Percentiles rank a stretch among this genome's conserved stretches.
phyloP scores from a whole-genome alignment of 1,140 invertebrate species.

The Hylyphantes graminicola region DNA sequence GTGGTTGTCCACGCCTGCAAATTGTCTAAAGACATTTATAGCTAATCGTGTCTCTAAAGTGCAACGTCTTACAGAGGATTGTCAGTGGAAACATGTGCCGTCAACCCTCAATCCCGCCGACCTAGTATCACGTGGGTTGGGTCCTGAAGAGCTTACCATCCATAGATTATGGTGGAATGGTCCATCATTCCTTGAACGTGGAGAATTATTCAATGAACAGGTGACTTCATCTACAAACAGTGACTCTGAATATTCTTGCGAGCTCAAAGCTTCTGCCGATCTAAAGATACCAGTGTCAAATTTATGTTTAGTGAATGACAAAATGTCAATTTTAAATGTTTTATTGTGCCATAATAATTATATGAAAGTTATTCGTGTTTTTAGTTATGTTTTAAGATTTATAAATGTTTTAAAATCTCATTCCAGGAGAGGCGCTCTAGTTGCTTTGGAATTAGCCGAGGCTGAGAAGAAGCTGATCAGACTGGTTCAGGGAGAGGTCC shows the following conservation, averaged over 20 bases:
- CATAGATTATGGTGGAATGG: not conserved
- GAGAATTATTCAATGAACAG: not conserved
- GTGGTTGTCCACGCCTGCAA: constrained; percentile 62
- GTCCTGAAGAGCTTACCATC: not conserved
- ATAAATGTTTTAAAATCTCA: too few relatives aligned
- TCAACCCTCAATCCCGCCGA: not conserved
- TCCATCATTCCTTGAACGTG: not conserved
- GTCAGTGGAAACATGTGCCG: constrained; percentile 63
- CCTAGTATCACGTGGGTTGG: not conserved
- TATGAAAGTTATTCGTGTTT: too few relatives aligned
- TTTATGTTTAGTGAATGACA: not conserved
- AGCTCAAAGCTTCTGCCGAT: not conserved
- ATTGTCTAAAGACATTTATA: constrained; percentile 68
- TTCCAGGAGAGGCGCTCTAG: too few relatives aligned
- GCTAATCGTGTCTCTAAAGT: constrained; percentile 68
- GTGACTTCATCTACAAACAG: not conserved
- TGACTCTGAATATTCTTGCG: not conserved
- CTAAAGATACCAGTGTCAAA: not conserved
- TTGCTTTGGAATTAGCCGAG: too few relatives aligned
- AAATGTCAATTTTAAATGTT: not conserved
- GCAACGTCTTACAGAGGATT: constrained; percentile 59
- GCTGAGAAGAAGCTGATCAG: too few relatives aligned
- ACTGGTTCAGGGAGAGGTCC: too few relatives aligned
- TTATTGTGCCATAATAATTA: not conserved
- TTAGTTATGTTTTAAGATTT: too few relatives aligned